A percentile compares a stretch with the other conserved stretches of the same genome.
Conservation (phyloP, 2,113 vertebrate species). For the Aythya baeri region DNA sequence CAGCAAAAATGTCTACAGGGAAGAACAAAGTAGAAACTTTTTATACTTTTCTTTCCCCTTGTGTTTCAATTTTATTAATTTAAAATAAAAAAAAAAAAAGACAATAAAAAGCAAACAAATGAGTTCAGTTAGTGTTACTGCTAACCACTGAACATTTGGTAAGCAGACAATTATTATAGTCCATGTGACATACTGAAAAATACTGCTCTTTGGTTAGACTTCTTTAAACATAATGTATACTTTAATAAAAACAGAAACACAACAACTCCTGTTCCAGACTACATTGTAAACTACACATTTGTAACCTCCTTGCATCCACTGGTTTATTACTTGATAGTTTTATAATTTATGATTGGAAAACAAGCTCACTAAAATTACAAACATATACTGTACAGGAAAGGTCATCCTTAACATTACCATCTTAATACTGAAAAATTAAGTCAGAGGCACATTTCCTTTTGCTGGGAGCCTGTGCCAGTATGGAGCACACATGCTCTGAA, state of each 20-base stretch:
- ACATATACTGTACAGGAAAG: constrained; percentile 32
- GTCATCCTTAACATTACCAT: constrained; percentile 17
- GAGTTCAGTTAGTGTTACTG: not conserved
- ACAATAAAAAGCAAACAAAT: not conserved
- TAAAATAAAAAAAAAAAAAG: not conserved
- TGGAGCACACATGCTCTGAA: not conserved
- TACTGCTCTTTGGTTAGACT: constrained; percentile 24
- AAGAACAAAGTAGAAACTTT: not conserved
- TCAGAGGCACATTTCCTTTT: not conserved
- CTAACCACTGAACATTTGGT: not conserved
- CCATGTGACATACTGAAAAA: not conserved
- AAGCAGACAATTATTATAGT: not conserved
- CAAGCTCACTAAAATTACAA: constrained; percentile 52
- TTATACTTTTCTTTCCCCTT: not conserved
- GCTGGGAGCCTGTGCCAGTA: not conserved
- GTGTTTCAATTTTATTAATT: not conserved
- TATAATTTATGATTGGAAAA: constrained; percentile 53
- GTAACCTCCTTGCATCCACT: constrained; percentile 34
- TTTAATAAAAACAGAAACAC: not conserved
- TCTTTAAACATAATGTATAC: not conserved
- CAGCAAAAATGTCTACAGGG: not conserved
- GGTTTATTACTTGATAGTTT: constrained; percentile 15
- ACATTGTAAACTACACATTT: constrained; percentile 41
- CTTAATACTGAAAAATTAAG: constrained; percentile 38
- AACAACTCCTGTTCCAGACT: not conserved